Base-by-base conservation (phyloP, 2,113 vertebrate species). In the Lagopus leucura region DNA sequence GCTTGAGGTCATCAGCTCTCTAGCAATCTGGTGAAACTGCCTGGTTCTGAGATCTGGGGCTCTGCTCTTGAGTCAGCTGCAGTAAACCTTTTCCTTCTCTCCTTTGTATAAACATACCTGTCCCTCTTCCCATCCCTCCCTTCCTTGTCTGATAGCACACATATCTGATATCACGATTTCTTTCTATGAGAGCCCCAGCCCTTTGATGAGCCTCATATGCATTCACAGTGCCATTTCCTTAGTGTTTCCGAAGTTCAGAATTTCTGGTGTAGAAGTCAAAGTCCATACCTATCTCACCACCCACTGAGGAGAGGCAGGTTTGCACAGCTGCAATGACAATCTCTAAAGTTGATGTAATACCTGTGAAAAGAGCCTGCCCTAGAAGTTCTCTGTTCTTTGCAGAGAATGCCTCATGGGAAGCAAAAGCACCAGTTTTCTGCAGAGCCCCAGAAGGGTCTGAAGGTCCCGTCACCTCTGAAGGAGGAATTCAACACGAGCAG, bases 231-330 rank as follows among this genome's bases (percentile, higher is more conserved):
- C 57, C 40, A 27, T 36, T 63, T 36, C 36, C 45, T 61, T 54
- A 82, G 82, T 50, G 76, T 64, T 88, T 81, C 76, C 54, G 48
- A 6, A 45, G 42, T 12, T 32, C 30, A 78, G 48, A 80, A 58
- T 64, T 9, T 8, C 2, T 1, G 6, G 13, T n/a, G 60, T 11
- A 58, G 61, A 60, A n/a, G 72, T 1, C 11, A 79, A 88, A 80
- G 69, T 50, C 1, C 0, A 6, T 45, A 52, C 17, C 2, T 5
- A 58, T 55, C 8, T 32, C 8, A 11, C 40, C 3, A 1, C 4
- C 28, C 52, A 58, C 77, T 22, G 40, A 42, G 5, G 28, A 72
- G 67, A 4, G 2, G 55, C 58, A 9, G 52, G 47, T 38, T 93
- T 77, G 54, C 77, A 70, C 0, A 0, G 24, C 1, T 42, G 57